Conservation (phyloP, 2,113 vertebrate genomes). For the Thunnus maccoyii region DNA sequence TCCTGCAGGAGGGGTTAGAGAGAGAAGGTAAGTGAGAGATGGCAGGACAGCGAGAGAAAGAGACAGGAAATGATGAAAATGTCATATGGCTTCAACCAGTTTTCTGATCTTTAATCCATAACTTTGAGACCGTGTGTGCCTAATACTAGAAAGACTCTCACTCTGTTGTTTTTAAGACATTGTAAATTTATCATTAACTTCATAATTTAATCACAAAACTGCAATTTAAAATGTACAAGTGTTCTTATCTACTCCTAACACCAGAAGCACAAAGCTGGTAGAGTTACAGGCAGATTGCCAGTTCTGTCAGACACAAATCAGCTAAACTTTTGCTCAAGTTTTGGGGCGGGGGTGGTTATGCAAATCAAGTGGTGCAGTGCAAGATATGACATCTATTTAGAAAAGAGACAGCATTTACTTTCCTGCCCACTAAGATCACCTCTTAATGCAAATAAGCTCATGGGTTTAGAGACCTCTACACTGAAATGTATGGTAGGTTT, state of each 20-base stretch:
- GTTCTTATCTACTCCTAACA: not conserved
- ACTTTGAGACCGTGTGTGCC: too few relatives aligned
- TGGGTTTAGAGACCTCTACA: conserved; percentile 4
- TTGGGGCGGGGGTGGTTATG: not conserved
- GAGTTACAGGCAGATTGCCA: not conserved
- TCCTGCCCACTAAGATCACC: not conserved
- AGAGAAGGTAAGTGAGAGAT: not conserved
- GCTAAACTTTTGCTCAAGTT: not conserved
- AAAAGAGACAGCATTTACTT: conserved; percentile 16
- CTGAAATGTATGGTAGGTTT: not conserved
- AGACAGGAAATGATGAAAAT: not conserved
- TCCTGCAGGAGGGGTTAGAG: conserved; percentile 78
- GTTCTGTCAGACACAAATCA: not conserved
- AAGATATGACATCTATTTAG: conserved; percentile 16
- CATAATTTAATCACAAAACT: too few relatives aligned
- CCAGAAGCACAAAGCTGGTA: not conserved
- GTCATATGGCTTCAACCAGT: too few relatives aligned
- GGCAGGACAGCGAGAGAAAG: not conserved
- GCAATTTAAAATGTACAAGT: not conserved
- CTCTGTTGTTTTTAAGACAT: too few relatives aligned
- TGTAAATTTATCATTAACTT: too few relatives aligned
- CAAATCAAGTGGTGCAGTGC: conserved; percentile 13
- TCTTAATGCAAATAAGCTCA: conserved; percentile 19
- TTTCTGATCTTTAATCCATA: too few relatives aligned
- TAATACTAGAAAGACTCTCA: too few relatives aligned